Evolutionary conservation across 2,113 vertebrate genomes (phyloP).

Genomic region (Rhynchomys soricoides): DNA sequence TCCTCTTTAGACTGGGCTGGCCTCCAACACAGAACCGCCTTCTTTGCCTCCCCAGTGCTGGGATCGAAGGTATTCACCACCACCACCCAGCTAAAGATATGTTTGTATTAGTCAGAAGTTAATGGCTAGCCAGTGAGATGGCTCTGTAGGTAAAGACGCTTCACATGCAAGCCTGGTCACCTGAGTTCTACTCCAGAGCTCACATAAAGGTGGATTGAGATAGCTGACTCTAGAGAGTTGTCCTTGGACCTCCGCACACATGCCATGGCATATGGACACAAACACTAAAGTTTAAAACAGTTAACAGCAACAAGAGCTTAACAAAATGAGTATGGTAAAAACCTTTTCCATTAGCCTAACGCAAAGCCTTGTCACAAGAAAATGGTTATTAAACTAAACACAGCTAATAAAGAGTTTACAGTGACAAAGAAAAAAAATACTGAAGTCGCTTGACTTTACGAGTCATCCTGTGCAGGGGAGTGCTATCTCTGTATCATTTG

Average conservation of each 20-base stretch:
- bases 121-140: background rate
- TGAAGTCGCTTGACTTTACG: background rate
- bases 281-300: background rate
- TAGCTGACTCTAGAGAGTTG: background rate
- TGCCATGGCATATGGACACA: background rate
- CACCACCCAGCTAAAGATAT: background rate
- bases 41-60: background rate
- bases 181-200: background rate
- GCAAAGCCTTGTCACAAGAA: background rate
- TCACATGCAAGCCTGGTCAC: background rate
- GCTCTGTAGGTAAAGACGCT: background rate
- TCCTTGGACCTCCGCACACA: background rate
- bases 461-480: no score
- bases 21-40: background rate
- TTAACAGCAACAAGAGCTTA: background rate
- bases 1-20: background rate
- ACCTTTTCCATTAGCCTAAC: background rate
- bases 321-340: background rate
- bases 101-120: background rate
- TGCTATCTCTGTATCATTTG: background rate
- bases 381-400: background rate
- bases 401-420: background rate
- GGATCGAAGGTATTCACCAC: background rate
- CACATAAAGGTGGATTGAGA: background rate
- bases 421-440: background rate